Evolutionary conservation across 1,140 invertebrate genomes (phyloP), one percentile per base, ranked within the genome.

Genomic region (Monochamus saltuarius): DNA sequence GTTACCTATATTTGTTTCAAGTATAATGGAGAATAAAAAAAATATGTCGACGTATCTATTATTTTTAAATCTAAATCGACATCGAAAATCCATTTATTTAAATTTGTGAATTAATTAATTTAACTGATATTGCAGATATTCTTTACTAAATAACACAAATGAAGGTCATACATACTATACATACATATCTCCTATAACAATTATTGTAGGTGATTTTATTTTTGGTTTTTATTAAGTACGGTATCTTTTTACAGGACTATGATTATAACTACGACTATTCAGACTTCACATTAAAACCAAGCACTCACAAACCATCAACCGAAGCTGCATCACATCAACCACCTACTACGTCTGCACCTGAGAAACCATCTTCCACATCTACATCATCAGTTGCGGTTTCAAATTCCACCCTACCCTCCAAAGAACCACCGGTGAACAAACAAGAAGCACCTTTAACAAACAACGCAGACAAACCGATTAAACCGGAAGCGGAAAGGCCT

Each of bases 261-360:
- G 82, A 83, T 66, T 84, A 84, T 64, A 79, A 78, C 22, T 84
- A 84, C 62, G 83, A 84, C 72, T 83, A 83, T 65, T 79, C 81
- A 16, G 82, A 83, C 64, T 79, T 84, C 68, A 84, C 82, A 34
- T 78, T 84, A 53, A 84, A 83, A 77, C 82, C 82, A 42, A 39
- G 73, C 61, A 67, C 72, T 58, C 76, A 76, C 39, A 74, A 77
- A 56, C 71, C 75, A 34, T 29, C 22, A 29, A 29, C 22, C 6
- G 22, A 29, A 29, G 22, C 22, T 29, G 22, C 22, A 29, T 29
- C 22, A 75, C 72, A 71, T 76, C 78, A 64, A 59, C 56, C 57
- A 42, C 36, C 40, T 11, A 52, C 49, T 9, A 4, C 37, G 13
- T 39, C 51, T 4, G 16, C 47, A 14, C 4, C 40, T 75, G 71